Evolutionary conservation across 1,140 invertebrate species (phyloP).

Genomic region (Drosophila nikananu): DNA sequence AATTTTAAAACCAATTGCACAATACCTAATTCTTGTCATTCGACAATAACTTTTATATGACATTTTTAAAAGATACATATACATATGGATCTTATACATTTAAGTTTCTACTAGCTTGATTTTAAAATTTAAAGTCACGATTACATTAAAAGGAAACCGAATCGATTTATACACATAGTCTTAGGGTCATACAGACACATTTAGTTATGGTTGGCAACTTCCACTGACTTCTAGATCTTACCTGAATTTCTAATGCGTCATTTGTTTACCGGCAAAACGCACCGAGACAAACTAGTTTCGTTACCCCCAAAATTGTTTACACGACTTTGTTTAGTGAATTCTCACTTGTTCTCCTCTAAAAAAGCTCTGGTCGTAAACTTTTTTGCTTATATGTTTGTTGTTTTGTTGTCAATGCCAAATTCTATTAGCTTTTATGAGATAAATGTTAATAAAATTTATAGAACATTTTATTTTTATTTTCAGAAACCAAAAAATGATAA

Average conservation of each 20-base stretch:
- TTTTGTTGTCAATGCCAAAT: constrained; percentile 19
- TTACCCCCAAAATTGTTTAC: constrained; percentile 47
- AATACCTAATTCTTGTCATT: not conserved
- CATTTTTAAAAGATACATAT: not conserved
- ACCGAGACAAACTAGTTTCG: constrained; percentile 55
- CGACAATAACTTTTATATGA: not conserved
- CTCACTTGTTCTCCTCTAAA: constrained; percentile 37
- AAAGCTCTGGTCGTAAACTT: constrained; percentile 35
- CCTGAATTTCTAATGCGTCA: constrained; percentile 46
- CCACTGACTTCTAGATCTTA: constrained; percentile 27
- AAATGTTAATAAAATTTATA: not conserved
- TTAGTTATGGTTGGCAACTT: constrained; percentile 1
- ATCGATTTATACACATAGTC: not conserved
- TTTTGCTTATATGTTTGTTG: constrained; percentile 27
- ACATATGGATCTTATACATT: not conserved
- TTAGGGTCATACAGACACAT: too few species aligned
- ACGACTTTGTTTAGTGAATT: constrained; percentile 11
- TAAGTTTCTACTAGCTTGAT: not conserved
- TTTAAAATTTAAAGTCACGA: not conserved
- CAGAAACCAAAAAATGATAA: too few species aligned
- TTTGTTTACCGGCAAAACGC: constrained; percentile 50
- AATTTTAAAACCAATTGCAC: not conserved
- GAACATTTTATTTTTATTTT: not conserved
- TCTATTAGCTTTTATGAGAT: too few species aligned
- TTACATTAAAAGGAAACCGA: not conserved